A percentile compares a stretch with the other conserved stretches of the same genome.
Evolutionary conservation across 1,140 invertebrate genomes (phyloP).

Genomic region (Euura lappo): DNA sequence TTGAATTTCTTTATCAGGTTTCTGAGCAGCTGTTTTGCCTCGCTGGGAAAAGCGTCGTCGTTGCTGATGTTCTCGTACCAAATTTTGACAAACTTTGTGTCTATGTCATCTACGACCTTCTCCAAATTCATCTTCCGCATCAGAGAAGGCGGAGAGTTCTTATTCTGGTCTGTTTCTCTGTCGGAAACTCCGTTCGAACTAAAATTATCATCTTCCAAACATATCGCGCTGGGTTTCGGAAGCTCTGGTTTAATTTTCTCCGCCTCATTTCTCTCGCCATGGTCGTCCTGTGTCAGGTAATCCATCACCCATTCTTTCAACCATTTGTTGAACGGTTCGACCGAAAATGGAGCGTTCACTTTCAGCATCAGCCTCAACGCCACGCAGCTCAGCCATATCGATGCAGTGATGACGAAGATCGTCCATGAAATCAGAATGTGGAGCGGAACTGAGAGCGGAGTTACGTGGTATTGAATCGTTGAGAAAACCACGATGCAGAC

Average conservation of each 20-base stretch:
- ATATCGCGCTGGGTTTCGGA: not conserved
- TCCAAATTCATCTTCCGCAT: slow-evolving; percentile 25
- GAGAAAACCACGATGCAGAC: slow-evolving; percentile 36
- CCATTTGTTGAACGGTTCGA: slow-evolving; percentile 38
- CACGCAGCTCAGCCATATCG: slow-evolving; percentile 48
- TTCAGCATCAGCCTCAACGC: slow-evolving; percentile 44
- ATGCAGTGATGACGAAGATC: slow-evolving; percentile 39
- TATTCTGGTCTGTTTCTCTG: slow-evolving; percentile 4
- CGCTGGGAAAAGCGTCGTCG: slow-evolving; percentile 43
- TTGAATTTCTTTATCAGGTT: slow-evolving; percentile 40
- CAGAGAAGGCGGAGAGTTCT: not conserved
- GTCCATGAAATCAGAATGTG: slow-evolving; percentile 49
- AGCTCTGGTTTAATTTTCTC: not conserved
- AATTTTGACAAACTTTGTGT: slow-evolving; percentile 37
- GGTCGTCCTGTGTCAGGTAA: slow-evolving; percentile 7
- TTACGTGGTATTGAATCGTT: slow-evolving; percentile 42
- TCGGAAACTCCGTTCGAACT: slow-evolving; percentile 10
- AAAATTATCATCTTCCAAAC: slow-evolving; percentile 15
- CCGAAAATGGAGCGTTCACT: slow-evolving; percentile 38
- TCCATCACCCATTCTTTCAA: slow-evolving; percentile 27
- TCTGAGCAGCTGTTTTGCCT: slow-evolving; percentile 39
- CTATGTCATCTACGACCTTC: slow-evolving; percentile 40
- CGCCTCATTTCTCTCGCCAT: not conserved
- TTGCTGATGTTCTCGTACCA: slow-evolving; percentile 52
- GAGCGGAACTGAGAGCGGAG: slow-evolving; percentile 37